Percentiles rank a stretch among this genome's conserved stretches.
Evolutionary conservation across 2,113 vertebrate species (phyloP).

Genomic region (Pteropus alecto): DNA sequence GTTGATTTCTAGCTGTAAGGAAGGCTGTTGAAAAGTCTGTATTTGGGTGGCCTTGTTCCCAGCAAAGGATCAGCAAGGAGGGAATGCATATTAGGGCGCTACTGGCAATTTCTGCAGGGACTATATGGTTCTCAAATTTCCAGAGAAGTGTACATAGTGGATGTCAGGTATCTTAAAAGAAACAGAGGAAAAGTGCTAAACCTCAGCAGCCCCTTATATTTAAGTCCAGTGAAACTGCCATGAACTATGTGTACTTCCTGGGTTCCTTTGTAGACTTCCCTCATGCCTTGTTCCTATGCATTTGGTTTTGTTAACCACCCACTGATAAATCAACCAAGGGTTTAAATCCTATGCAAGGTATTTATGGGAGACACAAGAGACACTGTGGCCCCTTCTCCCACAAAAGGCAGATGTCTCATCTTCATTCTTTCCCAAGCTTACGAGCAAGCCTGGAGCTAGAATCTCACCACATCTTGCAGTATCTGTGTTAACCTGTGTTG

Average conservation of each 20-base stretch:
- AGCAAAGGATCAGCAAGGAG: background rate
- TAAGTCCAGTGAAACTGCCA: background rate
- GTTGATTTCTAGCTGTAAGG: background rate
- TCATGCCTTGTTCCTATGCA: background rate
- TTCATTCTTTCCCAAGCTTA: background rate
- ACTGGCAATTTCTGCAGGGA: background rate
- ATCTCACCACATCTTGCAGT: background rate
- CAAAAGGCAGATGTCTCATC: background rate
- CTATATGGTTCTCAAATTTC: background rate
- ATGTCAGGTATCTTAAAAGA: background rate
- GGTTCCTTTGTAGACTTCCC: background rate
- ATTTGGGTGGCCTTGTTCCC: background rate
- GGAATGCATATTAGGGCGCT: background rate
- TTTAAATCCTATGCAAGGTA: background rate
- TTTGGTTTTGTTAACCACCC: background rate
- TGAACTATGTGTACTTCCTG: background rate
- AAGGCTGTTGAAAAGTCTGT: background rate
- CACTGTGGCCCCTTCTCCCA: background rate
- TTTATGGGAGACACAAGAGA: background rate
- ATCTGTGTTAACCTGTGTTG: background rate
- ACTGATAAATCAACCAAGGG: background rate
- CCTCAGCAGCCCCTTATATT: background rate
- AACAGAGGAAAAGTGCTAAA: background rate
- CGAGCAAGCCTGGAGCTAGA: background rate
- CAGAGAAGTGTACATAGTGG: background rate